Evolutionary conservation across 2,797 vertebrate genomes (phyloP), one percentile per base, ranked within the genome.

Genomic region (Rachycentron canadum): DNA sequence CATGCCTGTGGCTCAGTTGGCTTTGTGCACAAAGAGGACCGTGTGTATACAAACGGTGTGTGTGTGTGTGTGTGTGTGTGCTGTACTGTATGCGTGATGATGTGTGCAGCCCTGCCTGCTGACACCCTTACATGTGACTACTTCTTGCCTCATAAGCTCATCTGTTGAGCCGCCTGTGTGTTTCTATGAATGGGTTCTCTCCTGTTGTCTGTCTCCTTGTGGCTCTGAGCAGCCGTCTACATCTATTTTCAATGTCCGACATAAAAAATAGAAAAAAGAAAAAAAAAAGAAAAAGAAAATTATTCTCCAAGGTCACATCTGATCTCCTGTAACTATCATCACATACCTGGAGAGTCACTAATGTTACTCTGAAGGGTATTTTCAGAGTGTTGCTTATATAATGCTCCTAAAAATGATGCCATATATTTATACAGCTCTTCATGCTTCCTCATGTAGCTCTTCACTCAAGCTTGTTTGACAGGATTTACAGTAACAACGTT

Each of bases 151-250:
- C 53, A 81, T 73, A 16, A 32, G 41, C 62, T 84, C 71, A 73
- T 84, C 81, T 86, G 83, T 73, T 73, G 53, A 63, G 49, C 79
- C 43, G 2, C 70, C 76, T 85, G 81, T 64, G 49, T 28, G 30
- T 78, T 78, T 73, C 59, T 80, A 71, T 86, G 82, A 87, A 83
- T 76, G 73, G 58, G 43, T n/a, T 16, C 1, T 1, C 56, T 79
- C 64, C 56, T 79, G 65, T 67, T 68, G 59, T 79, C 69, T 59
- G 5, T 56, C 67, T 80, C 67, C 55, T 71, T 58, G 38, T 47
- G 47, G 41, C 60, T 80, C 45, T 66, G 28, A 71, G 56, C 38
- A 52, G 58, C 21, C 34, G 16, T 65, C 25, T 5, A 10, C 26
- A 40, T 85, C 73, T 28, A 69, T 55, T 68, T 78, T 64, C 43